Percentiles rank a stretch among this genome's conserved stretches.
These are phyloP conservation scores for Lagorchestes hirsutus DNA, from an alignment of 2,797 vertebrate genomes.

Conservation along the genomic window DNA sequence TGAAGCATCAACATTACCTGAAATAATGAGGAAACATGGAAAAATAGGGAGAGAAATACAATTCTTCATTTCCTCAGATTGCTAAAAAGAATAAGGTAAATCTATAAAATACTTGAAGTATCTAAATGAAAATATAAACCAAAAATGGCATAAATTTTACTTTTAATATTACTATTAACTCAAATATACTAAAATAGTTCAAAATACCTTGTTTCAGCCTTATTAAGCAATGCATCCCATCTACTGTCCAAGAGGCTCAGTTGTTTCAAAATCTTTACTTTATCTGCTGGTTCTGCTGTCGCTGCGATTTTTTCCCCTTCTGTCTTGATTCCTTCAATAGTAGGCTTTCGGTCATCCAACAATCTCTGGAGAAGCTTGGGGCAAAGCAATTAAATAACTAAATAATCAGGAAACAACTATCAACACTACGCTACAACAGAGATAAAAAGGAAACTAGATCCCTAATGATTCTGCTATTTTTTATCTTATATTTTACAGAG, in stretches of 20 bases:
- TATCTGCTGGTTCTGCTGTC: slow-evolving; percentile 93
- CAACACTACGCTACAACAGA: slow-evolving; percentile 25
- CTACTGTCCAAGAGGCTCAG: slow-evolving; percentile 93
- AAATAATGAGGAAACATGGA: background rate
- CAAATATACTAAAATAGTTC: slow-evolving; percentile 47
- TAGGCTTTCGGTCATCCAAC: slow-evolving; percentile 95
- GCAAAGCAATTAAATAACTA: slow-evolving; percentile 63
- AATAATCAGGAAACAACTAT: slow-evolving; percentile 55
- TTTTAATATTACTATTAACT: background rate
- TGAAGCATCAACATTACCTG: background rate
- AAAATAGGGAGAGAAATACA: background rate
- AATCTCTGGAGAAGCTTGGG: slow-evolving; percentile 95
- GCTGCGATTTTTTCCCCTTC: slow-evolving; percentile 96
- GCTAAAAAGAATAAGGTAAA: background rate
- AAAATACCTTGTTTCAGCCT: slow-evolving; percentile 94
- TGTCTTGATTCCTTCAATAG: slow-evolving; percentile 95
- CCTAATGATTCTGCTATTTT: background rate
- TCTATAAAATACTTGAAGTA: background rate
- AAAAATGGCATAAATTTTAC: background rate
- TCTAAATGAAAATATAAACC: background rate
- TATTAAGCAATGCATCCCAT: slow-evolving; percentile 95
- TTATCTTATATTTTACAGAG: background rate
- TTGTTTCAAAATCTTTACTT: slow-evolving; percentile 94
- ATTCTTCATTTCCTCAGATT: background rate
- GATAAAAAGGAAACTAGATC: slow-evolving; percentile 16